phyloP scores from a whole-genome alignment of 2,888 invertebrate species.

The Drosophila incognita region DNA sequence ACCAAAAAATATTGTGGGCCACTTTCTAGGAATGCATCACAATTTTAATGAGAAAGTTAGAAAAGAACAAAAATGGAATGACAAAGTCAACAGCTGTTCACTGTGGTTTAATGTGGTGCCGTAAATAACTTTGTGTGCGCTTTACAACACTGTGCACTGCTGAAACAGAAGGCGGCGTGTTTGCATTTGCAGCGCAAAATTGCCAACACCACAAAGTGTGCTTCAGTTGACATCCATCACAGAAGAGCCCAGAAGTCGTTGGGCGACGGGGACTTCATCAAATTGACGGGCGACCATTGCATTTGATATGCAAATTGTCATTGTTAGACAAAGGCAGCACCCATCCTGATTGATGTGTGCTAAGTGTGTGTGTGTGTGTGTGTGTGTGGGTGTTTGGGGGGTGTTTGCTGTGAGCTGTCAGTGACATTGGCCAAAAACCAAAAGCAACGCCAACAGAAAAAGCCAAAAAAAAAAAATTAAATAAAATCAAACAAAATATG shows the following conservation, averaged over 20 bases:
- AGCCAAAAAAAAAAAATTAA: constrained; percentile 14
- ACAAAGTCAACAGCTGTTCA: not conserved
- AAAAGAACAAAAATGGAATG: not conserved
- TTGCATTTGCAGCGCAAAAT: constrained; percentile 5
- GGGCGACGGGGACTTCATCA: constrained; percentile 48
- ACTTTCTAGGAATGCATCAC: not conserved
- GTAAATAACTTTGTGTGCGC: not conserved
- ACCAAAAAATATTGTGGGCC: not conserved
- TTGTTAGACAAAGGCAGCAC: constrained; percentile 20
- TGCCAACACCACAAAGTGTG: constrained; percentile 9
- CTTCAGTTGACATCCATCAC: constrained; percentile 10
- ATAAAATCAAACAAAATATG: constrained; percentile 22
- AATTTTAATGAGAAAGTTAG: not conserved
- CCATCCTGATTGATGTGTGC: constrained; percentile 8
- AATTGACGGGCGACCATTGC: constrained; percentile 41
- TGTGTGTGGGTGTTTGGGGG: constrained; percentile 11
- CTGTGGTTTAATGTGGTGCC: not conserved
- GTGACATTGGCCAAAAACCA: constrained; percentile 67
- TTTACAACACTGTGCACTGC: not conserved
- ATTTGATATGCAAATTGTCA: constrained; percentile 61
- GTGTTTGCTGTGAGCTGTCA: constrained; percentile 43
- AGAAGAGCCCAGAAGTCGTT: constrained; percentile 1
- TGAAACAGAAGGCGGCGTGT: not conserved
- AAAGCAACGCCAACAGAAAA: constrained; percentile 62
- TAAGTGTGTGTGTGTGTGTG: constrained; percentile 18